Evolutionary conservation across 2,888 invertebrate species (phyloP).

Genomic region (Andrena marginata): DNA sequence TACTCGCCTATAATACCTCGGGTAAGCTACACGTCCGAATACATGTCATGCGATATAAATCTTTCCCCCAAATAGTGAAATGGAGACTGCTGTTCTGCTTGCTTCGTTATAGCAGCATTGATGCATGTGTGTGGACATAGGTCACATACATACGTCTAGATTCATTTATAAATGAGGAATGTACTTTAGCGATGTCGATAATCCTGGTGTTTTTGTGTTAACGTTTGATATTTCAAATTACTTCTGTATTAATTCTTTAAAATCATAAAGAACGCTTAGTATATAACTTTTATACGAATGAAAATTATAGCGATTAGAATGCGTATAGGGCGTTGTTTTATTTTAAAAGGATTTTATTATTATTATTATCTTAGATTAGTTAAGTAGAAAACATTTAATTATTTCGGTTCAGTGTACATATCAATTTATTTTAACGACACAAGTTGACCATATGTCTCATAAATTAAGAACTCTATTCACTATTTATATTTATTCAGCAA

Average conservation of each 20-base stretch:
- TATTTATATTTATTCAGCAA: conserved; percentile 32
- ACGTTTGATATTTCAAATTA: conserved; percentile 4
- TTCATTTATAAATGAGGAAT: conserved; percentile 31
- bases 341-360: neutral
- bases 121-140: conserved; percentile 41
- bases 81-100: conserved; percentile 40
- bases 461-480: neutral
- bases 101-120: conserved; percentile 23
- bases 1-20: conserved; percentile 14
- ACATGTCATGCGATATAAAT: conserved; percentile 41
- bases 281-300: conserved; percentile 15
- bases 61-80: conserved; percentile 33
- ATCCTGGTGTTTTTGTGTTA: neutral
- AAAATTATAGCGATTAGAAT: conserved; percentile 30
- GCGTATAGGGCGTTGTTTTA: neutral
- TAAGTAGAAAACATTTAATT: conserved; percentile 5
- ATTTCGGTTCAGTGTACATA: conserved; percentile 5
- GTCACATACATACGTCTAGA: conserved; percentile 40
- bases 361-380: conserved; percentile 14
- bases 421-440: conserved; percentile 2
- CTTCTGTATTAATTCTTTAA: neutral
- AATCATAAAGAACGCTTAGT: conserved; percentile 2
- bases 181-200: conserved; percentile 32
- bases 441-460: neutral
- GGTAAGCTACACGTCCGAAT: conserved; percentile 38